Base-by-base conservation (phyloP, 2,888 invertebrate species). In the Neoitamus cyanurus region DNA sequence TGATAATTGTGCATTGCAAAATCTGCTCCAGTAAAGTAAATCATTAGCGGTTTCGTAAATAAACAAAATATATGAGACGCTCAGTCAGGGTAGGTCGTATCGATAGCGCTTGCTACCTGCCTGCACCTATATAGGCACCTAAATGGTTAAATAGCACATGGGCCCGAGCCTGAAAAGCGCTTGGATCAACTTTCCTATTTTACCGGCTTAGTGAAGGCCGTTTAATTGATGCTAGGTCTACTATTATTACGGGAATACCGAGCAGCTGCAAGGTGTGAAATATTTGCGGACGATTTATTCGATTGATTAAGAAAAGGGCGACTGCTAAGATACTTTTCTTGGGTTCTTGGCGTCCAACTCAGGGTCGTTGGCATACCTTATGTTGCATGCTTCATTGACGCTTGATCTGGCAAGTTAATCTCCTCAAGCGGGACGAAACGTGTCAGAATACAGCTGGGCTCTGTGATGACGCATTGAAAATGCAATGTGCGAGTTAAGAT, bases 1-100 rank as follows among this genome's bases (percentile, higher is more conserved):
- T 42, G 25, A 77, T 77, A 77, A 77, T 77, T 77, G 28, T 58
- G 58, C 11, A 77, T 77, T 77, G 77, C 77, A 77, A 77, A 77
- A 46, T 46, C 1, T 77, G 13, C 13, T 13, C 42, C 28, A 77
- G 46, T 42, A 46, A 37, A 42, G 28, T 77, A 20, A 70, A 70
- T 58, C 58, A 73, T 46, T 77, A 46, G 42, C 13, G 77, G 46
- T 77, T 77, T 77, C 77, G 77, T 42, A 77, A 46, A 77, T 25
- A 77, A 28, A 77, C 36, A 77, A 37, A 77, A 77, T 42, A 77
- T 46, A 70, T 70, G 31, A 70, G 34, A 70, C 70, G 20, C 20
- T 6, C 58, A 58, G 58, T 58, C 58, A 58, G 58, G 58, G 58
- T 58, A 58, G 58, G 58, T 25, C 58, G 58, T 25, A 58, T 58